Conservation (phyloP, 2,113 vertebrate species). For the Leucoraja erinaceus region DNA sequence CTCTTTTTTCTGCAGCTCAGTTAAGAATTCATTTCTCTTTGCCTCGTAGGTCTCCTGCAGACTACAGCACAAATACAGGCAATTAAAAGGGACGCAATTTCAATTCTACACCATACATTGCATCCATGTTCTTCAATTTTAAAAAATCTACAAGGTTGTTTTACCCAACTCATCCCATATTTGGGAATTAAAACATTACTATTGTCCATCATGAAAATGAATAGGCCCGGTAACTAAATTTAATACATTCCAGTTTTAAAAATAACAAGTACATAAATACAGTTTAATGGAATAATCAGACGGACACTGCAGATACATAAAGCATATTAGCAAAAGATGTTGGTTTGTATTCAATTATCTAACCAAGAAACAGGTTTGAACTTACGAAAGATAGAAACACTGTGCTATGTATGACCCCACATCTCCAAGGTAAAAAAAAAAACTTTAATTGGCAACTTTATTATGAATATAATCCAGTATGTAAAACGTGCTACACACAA, state of each 20-base stretch:
- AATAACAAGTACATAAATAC: too few relatives aligned
- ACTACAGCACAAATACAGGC: conserved; percentile 47
- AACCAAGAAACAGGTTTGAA: not conserved
- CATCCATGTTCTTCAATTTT: not conserved
- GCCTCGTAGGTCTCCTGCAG: conserved; percentile 79
- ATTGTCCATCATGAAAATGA: not conserved
- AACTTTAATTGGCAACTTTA: not conserved
- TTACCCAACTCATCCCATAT: not conserved
- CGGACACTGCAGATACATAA: not conserved
- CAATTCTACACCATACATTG: not conserved
- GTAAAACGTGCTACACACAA: not conserved
- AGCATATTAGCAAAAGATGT: not conserved
- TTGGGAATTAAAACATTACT: not conserved
- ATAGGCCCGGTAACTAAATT: not conserved
- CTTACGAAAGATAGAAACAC: not conserved
- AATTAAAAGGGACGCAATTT: not conserved
- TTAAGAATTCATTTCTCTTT: conserved; percentile 77
- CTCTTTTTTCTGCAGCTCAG: conserved; percentile 74
- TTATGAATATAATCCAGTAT: too few relatives aligned
- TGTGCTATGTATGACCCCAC: not conserved
- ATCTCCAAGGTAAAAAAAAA: not conserved
- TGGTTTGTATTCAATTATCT: not conserved
- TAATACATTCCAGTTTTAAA: not conserved
- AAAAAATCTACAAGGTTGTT: not conserved
- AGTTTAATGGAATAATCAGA: not conserved